Base-by-base conservation (phyloP, 2,888 invertebrate genomes). In the Limnephilus auricula region DNA sequence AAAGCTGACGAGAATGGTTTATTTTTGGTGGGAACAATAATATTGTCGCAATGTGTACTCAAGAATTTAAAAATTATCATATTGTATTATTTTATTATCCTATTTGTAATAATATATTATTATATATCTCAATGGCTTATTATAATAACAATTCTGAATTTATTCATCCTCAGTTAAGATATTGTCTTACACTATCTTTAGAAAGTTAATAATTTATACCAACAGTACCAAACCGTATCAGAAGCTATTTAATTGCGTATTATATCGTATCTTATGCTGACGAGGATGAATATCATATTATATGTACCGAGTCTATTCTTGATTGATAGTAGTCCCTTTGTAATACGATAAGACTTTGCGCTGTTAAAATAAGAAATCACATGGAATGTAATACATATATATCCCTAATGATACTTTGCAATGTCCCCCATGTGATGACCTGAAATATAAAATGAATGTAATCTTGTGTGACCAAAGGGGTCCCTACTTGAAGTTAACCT, bases 271-370 rank as follows among this genome's bases (percentile, higher is more conserved):
- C 18, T 2, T 31, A 15, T 18, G 10, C 80, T 13, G 80, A 30
- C 30, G 18, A 32, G 80, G 80, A 30, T 34, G 13, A 87, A 65
- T 87, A 34, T 50, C 13, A 32, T 13, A 40, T 85, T n/a, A 0
- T 50, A 31, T 86, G n/a, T 30, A 45, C n/a, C 78, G 90, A 79
- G 78, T 85, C 80, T 85, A 85, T 85, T 90, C 84, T 65, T 85
- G 85, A 90, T 85, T 50, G 84, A 65, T 84, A 79, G 86, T 86
- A 90, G 18, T 85, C 85, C 80, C 79, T 45, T 79, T 32, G 10
- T 18, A 85, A 25, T 31, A 90, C 31, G 79, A 32, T 86, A 86
- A 90, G 90, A 90, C 90, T 90, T 90, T 84, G 90, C 45, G 25
- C 37, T 85, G 15, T 40, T 85, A 32, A 34, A 34, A n/a, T 18